A percentile compares a stretch with the other conserved stretches of the same genome.
phyloP scores from a whole-genome alignment of 2,888 invertebrate species.

The Synanthedon myopaeformis region DNA sequence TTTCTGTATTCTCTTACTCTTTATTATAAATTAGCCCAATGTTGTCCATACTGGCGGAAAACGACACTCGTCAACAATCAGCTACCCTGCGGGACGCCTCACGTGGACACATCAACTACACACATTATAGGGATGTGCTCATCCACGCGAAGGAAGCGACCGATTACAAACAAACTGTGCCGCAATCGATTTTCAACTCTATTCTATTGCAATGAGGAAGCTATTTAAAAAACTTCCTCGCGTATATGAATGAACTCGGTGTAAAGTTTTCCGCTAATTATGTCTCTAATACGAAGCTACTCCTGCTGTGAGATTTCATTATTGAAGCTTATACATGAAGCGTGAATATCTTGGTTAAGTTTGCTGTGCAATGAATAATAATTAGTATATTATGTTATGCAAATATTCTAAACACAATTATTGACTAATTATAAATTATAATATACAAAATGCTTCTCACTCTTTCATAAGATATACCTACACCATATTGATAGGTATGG shows the following conservation, averaged over 20 bases:
- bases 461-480: too few relatives aligned
- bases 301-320: not conserved
- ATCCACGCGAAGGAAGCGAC: slow-evolving; percentile 41
- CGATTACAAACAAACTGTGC: slow-evolving; percentile 16
- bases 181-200: slow-evolving; percentile 11
- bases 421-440: too few relatives aligned
- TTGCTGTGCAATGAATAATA: not conserved
- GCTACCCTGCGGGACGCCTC: slow-evolving; percentile 52
- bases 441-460: too few relatives aligned
- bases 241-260: slow-evolving; percentile 31
- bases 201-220: not conserved
- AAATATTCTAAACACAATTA: too few relatives aligned
- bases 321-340: not conserved
- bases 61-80: slow-evolving; percentile 61
- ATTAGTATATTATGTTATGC: not conserved
- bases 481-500: too few relatives aligned
- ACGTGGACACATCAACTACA: slow-evolving; percentile 39
- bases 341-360: not conserved
- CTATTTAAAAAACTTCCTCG: slow-evolving; percentile 4
- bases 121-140: slow-evolving; percentile 36
- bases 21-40: not conserved
- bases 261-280: slow-evolving; percentile 54
- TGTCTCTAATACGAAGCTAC: slow-evolving; percentile 32
- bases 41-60: slow-evolving; percentile 26
- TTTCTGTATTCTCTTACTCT: too few relatives aligned